Percentiles rank a stretch among this genome's conserved stretches.
phyloP scores from a whole-genome alignment of 2,888 invertebrate genomes.

The Sesamia inferens region DNA sequence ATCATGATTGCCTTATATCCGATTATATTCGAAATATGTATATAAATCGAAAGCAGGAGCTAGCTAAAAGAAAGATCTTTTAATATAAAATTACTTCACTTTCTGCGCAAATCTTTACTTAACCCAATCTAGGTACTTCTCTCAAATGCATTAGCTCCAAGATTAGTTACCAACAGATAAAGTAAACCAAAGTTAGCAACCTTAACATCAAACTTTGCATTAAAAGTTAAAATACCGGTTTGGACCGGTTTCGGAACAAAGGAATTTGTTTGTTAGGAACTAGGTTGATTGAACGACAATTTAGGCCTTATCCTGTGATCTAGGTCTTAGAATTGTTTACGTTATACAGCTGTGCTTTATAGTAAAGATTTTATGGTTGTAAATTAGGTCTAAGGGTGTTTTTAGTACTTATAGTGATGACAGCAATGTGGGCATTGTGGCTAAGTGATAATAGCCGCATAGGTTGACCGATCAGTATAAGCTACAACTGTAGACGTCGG shows the following conservation, averaged over 20 bases:
- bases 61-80: no score
- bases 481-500: not conserved
- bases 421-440: not conserved
- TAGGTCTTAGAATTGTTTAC: constrained; percentile 68
- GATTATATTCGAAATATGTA: no score
- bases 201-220: constrained; percentile 56
- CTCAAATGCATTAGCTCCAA: constrained; percentile 41
- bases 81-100: not conserved
- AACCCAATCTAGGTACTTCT: constrained; percentile 1
- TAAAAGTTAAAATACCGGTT: constrained; percentile 61
- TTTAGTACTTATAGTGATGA: constrained; percentile 36
- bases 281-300: constrained; percentile 79
- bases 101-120: not conserved
- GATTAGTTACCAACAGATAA: constrained; percentile 49
- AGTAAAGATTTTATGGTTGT: constrained; percentile 49
- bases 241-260: constrained; percentile 71
- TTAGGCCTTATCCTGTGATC: constrained; percentile 72
- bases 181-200: constrained; percentile 53
- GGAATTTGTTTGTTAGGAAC: constrained; percentile 71
- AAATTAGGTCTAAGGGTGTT: constrained; percentile 49
- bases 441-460: not conserved
- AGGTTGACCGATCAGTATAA: not conserved
- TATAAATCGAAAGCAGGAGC: no score
- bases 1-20: no score
- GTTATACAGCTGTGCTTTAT: constrained; percentile 66